Evolutionary conservation across 1,140 invertebrate species (phyloP).

Genomic region (Bombus balteatus): DNA sequence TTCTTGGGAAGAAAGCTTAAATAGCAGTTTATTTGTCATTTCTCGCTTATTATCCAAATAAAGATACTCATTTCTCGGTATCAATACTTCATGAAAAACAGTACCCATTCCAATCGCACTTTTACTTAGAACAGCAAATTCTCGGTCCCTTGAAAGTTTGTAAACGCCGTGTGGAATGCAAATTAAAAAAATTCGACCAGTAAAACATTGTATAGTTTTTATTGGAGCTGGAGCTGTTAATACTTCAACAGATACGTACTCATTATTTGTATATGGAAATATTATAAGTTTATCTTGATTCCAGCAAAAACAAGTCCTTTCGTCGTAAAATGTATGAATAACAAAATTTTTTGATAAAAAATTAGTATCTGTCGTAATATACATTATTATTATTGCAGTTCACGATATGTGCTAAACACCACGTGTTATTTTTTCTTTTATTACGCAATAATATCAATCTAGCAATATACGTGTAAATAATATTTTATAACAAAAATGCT

Average conservation of each 20-base stretch:
- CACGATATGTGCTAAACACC: not conserved
- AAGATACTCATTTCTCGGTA: slow-evolving; percentile 53
- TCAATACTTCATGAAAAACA: slow-evolving; percentile 66
- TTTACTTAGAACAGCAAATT: slow-evolving; percentile 66
- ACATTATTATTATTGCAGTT: slow-evolving; percentile 49
- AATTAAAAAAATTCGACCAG: slow-evolving; percentile 70
- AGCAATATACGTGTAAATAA: not conserved
- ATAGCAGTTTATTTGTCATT: slow-evolving; percentile 55
- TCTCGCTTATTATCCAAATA: slow-evolving; percentile 70
- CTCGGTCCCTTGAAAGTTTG: slow-evolving; percentile 66
- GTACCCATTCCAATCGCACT: slow-evolving; percentile 70
- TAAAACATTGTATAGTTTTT: slow-evolving; percentile 68
- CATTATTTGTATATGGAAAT: slow-evolving; percentile 60
- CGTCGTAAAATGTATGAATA: slow-evolving; percentile 69
- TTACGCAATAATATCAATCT: not conserved
- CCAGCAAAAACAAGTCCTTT: slow-evolving; percentile 73
- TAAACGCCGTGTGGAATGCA: slow-evolving; percentile 73
- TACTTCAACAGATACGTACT: not conserved
- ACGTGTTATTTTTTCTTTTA: not conserved
- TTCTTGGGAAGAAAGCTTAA: slow-evolving; percentile 30
- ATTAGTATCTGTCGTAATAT: slow-evolving; percentile 48
- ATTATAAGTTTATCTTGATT: slow-evolving; percentile 59
- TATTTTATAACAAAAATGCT: not conserved
- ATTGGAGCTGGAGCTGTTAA: slow-evolving; percentile 67
- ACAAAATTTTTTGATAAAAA: slow-evolving; percentile 64